These are phyloP conservation scores for Hippocampus abdominalis DNA, from an alignment of 2,113 vertebrate genomes.

Conservation along the genomic window DNA sequence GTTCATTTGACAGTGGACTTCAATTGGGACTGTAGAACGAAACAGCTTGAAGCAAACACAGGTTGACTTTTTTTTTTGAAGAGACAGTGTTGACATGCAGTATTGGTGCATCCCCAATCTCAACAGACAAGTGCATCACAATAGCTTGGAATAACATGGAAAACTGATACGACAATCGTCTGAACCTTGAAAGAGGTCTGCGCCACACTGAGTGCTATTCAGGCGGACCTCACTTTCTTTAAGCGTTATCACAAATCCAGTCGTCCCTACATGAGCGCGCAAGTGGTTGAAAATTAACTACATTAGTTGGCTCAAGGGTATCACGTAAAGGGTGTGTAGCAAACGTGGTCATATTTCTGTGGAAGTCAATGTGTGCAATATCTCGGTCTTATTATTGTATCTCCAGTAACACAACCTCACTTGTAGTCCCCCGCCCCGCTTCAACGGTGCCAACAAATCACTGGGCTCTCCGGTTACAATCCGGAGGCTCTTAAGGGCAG, in stretches of 20 bases:
- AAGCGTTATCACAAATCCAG: neutral
- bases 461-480: slow-evolving; percentile 34
- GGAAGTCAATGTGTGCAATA: neutral
- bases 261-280: neutral
- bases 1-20: no score
- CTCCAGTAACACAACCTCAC: slow-evolving; percentile 5
- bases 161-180: neutral
- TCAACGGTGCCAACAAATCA: slow-evolving; percentile 21
- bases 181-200: neutral
- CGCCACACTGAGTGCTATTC: no score
- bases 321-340: neutral
- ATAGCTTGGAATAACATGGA: no score
- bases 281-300: slow-evolving; percentile 44
- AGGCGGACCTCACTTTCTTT: neutral
- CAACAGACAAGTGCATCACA: no score
- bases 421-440: neutral
- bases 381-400: neutral
- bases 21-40: no score
- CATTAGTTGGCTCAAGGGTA: slow-evolving; percentile 31
- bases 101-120: no score
- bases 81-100: no score
- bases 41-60: no score
- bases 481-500: slow-evolving; percentile 26
- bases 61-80: no score
- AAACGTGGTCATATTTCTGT: slow-evolving; percentile 1